Evolutionary conservation across 2,888 invertebrate genomes (phyloP).

Genomic region (Halocaridina rubra): DNA sequence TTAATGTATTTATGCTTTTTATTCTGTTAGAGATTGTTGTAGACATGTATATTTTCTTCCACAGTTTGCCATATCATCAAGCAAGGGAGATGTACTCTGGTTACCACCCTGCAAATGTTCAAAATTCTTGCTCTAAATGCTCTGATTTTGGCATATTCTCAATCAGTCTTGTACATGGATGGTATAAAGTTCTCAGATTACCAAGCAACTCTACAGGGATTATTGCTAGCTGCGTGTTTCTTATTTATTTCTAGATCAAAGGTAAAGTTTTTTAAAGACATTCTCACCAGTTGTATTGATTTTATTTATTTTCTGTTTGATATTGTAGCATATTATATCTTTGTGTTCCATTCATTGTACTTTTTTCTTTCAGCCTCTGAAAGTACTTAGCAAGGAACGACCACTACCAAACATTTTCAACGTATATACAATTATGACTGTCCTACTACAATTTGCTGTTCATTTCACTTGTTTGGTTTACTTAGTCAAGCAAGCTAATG

Average conservation of each 20-base stretch:
- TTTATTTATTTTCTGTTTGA: too few species aligned
- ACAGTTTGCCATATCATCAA: constrained; percentile 98
- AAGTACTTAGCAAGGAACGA: constrained; percentile 89
- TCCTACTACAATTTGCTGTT: constrained; percentile 91
- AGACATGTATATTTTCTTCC: neutral
- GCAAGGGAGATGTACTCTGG: constrained; percentile 98
- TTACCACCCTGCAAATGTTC: constrained; percentile 99
- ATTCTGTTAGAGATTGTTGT: too few species aligned
- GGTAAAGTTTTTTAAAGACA: constrained; percentile 66
- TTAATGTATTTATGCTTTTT: too few species aligned
- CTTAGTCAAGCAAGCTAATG: constrained; percentile 84
- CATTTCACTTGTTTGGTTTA: constrained; percentile 93
- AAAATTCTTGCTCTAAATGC: constrained; percentile 99
- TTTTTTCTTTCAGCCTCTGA: constrained; percentile 79
- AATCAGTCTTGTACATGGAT: constrained; percentile 96
- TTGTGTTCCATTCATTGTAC: too few species aligned
- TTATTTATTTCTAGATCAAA: constrained; percentile 98
- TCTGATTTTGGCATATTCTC: constrained; percentile 96
- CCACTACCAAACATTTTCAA: constrained; percentile 99
- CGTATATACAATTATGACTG: constrained; percentile 94
- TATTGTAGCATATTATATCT: too few species aligned
- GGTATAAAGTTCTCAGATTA: constrained; percentile 98
- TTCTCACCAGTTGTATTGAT: neutral
- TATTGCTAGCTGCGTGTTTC: constrained; percentile 95
- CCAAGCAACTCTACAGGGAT: constrained; percentile 96